These are phyloP conservation scores for Zophobas morio DNA, from an alignment of 1,140 invertebrate genomes.

Conservation along the genomic window DNA sequence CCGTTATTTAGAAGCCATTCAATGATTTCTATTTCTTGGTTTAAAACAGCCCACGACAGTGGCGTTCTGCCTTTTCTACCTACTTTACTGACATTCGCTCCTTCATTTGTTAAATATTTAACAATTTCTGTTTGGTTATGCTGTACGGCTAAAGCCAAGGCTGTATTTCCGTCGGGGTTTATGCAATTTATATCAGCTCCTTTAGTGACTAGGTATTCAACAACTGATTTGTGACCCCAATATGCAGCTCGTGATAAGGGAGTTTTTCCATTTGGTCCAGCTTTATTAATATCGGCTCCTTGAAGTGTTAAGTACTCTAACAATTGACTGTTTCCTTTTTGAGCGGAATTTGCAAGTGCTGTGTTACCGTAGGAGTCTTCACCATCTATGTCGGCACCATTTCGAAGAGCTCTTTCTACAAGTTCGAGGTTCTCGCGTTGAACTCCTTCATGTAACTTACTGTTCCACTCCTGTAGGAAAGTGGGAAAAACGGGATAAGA, in stretches of 20 bases:
- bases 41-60: neutral
- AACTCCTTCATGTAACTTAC: neutral
- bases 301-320: neutral
- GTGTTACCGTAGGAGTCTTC: slow-evolving; percentile 7
- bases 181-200: neutral
- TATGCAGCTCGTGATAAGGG: neutral
- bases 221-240: neutral
- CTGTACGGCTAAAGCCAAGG: neutral
- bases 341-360: neutral
- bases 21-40: neutral
- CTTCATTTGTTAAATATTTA: neutral
- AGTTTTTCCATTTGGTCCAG: neutral
- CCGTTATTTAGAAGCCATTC: neutral
- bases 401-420: neutral
- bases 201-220: neutral
- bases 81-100: neutral
- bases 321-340: neutral
- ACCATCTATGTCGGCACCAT: neutral
- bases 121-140: neutral
- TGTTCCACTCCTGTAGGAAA: neutral
- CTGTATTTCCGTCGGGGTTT: slow-evolving; percentile 3
- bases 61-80: neutral
- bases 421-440: neutral
- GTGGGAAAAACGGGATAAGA: neutral
- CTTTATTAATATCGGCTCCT: neutral